Evolutionary conservation across 2,888 invertebrate genomes (phyloP), one percentile per base, ranked within the genome.

Genomic region (Drosophila atroscutellata): DNA sequence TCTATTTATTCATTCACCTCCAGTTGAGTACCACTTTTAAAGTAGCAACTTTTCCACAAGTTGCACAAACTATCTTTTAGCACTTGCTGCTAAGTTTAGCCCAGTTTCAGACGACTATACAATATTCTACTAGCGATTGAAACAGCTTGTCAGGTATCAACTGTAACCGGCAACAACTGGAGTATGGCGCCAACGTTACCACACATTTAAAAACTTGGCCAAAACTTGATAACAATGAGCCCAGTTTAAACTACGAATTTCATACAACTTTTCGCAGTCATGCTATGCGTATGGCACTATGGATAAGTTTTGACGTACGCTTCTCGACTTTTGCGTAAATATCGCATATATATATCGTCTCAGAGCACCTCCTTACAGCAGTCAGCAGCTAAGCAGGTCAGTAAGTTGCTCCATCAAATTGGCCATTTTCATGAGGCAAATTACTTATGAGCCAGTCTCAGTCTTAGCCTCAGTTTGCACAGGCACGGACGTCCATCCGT

Each of bases 381-480:
- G 39, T 28, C 15, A 9, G 30, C 30, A n/a, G 28, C 34, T 64
- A 13, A 56, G 36, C 56, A 57, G 57, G 45, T n/a, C 62, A 37
- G 55, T 26, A 30, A 72, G 55, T 67, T 68, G 64, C 66, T 51
- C 60, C 60, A 61, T 50, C 75, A 88, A 87, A 83, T 83, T 82
- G 83, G 71, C 77, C 80, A 85, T 87, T 77, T 85, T 79, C 71
- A 83, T 83, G 72, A 77, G 62, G 75, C 81, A 88, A 83, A 88
- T 83, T 83, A 80, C 77, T 77, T 77, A 77, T 73, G 75, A 72
- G 47, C 72, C 83, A 80, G 68, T 77, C 83, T 52, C 26, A 59
- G 61, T 65, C 75, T 13, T 24, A 74, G 69, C 72, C 86, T 60
- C 32, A 60, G 56, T 65, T 72, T 74, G 58, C 62, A 50, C 52